Percentiles rank a stretch among this genome's conserved stretches.
These are phyloP conservation scores for Halisarca cf. caerulea DNA, from an alignment of 37 sponge, comb jelly and placozoan species.

Conservation along the genomic window DNA sequence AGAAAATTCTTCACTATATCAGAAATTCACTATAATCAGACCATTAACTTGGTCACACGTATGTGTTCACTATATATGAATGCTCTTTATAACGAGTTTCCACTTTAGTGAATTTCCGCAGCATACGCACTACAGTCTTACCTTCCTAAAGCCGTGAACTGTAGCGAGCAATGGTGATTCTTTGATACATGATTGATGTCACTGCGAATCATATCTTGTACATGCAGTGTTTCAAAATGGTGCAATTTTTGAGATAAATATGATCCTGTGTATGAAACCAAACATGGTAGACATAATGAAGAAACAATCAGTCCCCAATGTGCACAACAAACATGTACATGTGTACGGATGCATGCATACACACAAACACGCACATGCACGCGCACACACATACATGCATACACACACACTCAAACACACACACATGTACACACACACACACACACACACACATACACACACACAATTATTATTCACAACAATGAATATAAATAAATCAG, in stretches of 20 bases:
- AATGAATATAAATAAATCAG: too few relatives aligned
- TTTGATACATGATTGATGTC: neutral
- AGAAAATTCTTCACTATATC: too few relatives aligned
- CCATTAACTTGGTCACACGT: neutral
- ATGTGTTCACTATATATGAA: neutral
- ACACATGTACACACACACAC: conserved; percentile 20
- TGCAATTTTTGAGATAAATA: neutral
- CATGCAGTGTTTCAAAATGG: neutral
- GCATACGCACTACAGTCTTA: neutral
- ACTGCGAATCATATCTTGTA: neutral
- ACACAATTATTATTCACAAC: too few relatives aligned
- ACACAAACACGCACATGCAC: conserved; percentile 12
- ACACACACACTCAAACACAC: neutral
- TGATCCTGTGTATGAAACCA: too few relatives aligned
- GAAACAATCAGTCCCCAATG: neutral
- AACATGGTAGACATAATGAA: neutral
- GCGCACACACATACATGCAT: conserved; percentile 31
- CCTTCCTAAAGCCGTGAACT: conserved; percentile 27
- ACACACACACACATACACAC: conserved; percentile 39
- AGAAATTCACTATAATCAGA: neutral
- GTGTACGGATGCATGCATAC: too few relatives aligned
- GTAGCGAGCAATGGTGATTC: neutral
- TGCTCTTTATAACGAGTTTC: too few relatives aligned
- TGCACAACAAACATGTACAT: neutral
- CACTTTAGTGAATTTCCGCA: too few relatives aligned